These are phyloP conservation scores for Notodonta ziczac DNA, from an alignment of 2,888 invertebrate species.

Conservation along the genomic window DNA sequence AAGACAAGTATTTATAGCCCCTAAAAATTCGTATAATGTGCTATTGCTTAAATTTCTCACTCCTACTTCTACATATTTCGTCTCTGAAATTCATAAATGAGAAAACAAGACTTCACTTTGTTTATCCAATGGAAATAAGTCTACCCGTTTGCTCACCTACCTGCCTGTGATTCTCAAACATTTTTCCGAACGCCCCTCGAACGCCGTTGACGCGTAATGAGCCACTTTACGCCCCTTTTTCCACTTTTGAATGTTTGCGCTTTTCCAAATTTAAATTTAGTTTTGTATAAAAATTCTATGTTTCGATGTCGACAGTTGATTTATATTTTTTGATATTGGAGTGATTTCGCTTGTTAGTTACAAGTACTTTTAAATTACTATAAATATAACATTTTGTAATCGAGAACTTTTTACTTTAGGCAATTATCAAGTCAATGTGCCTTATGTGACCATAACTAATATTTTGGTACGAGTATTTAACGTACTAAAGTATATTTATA, in stretches of 20 bases:
- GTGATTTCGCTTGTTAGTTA: constrained; percentile 4
- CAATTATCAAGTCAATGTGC: too few relatives aligned
- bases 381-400: too few relatives aligned
- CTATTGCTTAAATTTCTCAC: too few relatives aligned
- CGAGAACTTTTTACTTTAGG: too few relatives aligned
- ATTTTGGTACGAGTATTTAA: too few relatives aligned
- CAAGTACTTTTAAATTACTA: neutral
- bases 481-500: too few relatives aligned
- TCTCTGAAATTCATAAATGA: neutral
- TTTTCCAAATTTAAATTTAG: constrained; percentile 58
- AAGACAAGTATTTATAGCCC: too few relatives aligned
- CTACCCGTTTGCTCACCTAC: constrained; percentile 32
- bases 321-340: constrained; percentile 20
- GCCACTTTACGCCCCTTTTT: constrained; percentile 61
- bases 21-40: too few relatives aligned
- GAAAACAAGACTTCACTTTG: constrained; percentile 7
- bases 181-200: constrained; percentile 46
- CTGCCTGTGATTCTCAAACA: constrained; percentile 44
- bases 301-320: neutral
- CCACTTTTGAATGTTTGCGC: constrained; percentile 65
- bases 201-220: constrained; percentile 70
- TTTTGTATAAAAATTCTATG: constrained; percentile 33
- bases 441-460: too few relatives aligned
- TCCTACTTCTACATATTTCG: too few relatives aligned
- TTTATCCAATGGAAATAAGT: constrained; percentile 39